Conservation (phyloP, 2,888 invertebrate genomes). For the Clistopyga incitator region DNA sequence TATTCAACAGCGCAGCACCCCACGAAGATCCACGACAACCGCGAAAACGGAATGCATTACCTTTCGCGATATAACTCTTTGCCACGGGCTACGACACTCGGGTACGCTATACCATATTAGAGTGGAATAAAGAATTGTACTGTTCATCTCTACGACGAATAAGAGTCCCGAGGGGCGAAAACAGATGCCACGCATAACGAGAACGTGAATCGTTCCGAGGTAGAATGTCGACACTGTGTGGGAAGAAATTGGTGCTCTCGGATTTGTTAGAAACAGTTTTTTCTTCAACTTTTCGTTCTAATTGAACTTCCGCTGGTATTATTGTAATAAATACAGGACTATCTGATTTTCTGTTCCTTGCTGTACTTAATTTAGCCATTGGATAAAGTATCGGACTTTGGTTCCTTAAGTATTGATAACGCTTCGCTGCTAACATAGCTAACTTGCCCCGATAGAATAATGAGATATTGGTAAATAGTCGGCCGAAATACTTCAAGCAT, state of each 20-base stretch:
- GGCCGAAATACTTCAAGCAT: no score
- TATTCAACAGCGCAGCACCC: conserved; percentile 70
- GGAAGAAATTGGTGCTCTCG: no score
- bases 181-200: not conserved
- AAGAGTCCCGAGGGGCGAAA: conserved; percentile 2
- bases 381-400: no score
- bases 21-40: conserved; percentile 69
- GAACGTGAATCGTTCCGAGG: conserved; percentile 37
- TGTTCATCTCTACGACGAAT: conserved; percentile 24
- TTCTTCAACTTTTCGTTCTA: not conserved
- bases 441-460: no score
- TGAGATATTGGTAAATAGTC: no score
- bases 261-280: not conserved
- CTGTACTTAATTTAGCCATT: no score
- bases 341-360: no score
- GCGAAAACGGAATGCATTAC: conserved; percentile 75
- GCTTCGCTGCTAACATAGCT: no score
- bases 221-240: conserved; percentile 9
- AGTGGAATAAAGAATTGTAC: conserved; percentile 44
- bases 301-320: not conserved
- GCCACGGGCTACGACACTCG: conserved; percentile 50
- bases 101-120: conserved; percentile 33
- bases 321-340: not conserved
- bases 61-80: conserved; percentile 62
- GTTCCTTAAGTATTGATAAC: no score